Evolutionary conservation across 2,888 invertebrate genomes (phyloP), one percentile per base, ranked within the genome.

Genomic region (Sycophila texana): DNA sequence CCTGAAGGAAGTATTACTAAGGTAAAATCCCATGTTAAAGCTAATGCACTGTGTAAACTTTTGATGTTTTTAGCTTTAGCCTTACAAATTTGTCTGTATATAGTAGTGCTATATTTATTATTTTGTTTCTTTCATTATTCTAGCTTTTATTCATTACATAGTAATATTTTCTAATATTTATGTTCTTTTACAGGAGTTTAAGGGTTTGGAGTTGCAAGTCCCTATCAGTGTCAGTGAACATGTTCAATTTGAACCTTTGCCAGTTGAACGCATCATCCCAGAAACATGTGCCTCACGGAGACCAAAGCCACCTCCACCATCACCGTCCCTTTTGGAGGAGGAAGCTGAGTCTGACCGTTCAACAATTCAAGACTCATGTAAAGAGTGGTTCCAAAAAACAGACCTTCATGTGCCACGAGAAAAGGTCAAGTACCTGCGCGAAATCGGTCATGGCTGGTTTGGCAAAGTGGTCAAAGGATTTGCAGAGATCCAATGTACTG

Each of bases 381-480:
- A 82, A 60, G 89, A 90, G 74, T 90, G 89, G 90, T 88, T 87
- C 49, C 85, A 86, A 18, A 85, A 86, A 4, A 84, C 85, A 0
- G 87, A 88, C 13, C 84, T 87, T 13, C 87, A 88, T 60, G 85
- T 96, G 86, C 95, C 96, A 0, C 92, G 97, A 83, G 94, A 93
- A 85, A 94, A 94, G 86, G 91, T 97, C 84, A 95, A 96, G 88
- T 97, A 96, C 90, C 93, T 96, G 18, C 93, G 94, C 86, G 96
- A 96, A 91, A 92, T 96, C 79, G 96, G 96, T 2, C 93, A 94
- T 83, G 96, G 96, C 60, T 96, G 96, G 96, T 97, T 96, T 90
- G 97, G 97, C 74, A 94, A 95, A 94, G 96, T 96, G 18, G 94
- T 96, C 4, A 95, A 95, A 90, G 96, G 96, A 10, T 95, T 95